Base-by-base conservation (phyloP, 2,888 invertebrate species). In the Apamea crenata region DNA sequence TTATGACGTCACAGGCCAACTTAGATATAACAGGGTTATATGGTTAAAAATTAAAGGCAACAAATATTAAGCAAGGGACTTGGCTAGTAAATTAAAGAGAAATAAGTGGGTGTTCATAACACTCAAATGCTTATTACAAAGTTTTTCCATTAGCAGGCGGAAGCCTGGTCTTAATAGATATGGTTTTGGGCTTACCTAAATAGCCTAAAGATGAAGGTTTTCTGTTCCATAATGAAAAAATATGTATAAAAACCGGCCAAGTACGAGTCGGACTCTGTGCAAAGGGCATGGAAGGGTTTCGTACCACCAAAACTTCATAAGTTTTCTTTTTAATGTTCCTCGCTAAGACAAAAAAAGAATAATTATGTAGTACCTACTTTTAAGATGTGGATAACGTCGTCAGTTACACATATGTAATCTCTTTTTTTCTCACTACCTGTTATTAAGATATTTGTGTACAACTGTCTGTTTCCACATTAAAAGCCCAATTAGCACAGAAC, bases 141-240 rank as follows among this genome's bases (percentile, higher is more conserved):
- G 50, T 78, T 77, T 65, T 78, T 77, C 63, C 78, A 78, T 77
- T 78, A 77, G 29, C 40, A 25, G 25, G 8, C 63, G 77, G 63
- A 78, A 40, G 47, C 25, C 29, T 77, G 36, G 5, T 36, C 21
- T 61, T 61, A 50, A 78, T 29, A 78, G 40, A 50, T 63, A 25
- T 63, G 36, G 47, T 63, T 77, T 40, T 29, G 63, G 50, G 18
- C 8, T 67, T 5, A n/a, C n/a, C 44, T 44, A 21, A 50, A 50
- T 16, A 18, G 16, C 50, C 16, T 50, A 1, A 50, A 16, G 29
- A 29, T 61, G 7, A 29, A 16, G 29, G 16, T 29, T 29, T 16
- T 16, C 59, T 61, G 5, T 59, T n/a, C 5, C n/a, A n/a, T n/a
- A 14, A 6, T 14, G 59, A 59, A 12, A n/a, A 14, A 59, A 59